phyloP scores from a whole-genome alignment of 2,888 invertebrate genomes.

The Seira sanloemensis region DNA sequence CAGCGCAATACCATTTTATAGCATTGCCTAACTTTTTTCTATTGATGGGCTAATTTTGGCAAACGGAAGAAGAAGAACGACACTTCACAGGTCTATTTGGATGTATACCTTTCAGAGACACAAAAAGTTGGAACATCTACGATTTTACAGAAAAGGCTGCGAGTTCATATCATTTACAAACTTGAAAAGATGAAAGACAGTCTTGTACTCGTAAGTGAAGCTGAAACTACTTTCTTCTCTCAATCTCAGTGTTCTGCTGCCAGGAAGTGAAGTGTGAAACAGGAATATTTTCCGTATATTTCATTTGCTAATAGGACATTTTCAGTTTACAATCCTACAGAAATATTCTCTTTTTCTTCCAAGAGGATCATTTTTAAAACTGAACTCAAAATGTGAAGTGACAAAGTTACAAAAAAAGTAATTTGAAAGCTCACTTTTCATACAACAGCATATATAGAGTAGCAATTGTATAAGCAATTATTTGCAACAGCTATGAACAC shows the following conservation, averaged over 20 bases:
- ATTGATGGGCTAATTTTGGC: slow-evolving; percentile 64
- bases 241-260: slow-evolving; percentile 14
- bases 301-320: not conserved
- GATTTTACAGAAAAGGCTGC: slow-evolving; percentile 11
- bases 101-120: not conserved
- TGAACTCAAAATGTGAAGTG: not conserved
- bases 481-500: not conserved
- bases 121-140: not conserved
- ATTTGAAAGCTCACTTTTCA: not conserved
- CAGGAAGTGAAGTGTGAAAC: slow-evolving; percentile 31
- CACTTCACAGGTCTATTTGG: slow-evolving; percentile 5
- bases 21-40: slow-evolving; percentile 12
- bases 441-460: no score
- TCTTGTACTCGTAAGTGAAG: slow-evolving; percentile 5
- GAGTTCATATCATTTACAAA: slow-evolving; percentile 30
- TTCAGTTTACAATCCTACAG: no score
- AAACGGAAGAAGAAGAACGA: slow-evolving; percentile 31
- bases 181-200: slow-evolving; percentile 15
- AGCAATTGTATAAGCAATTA: not conserved
- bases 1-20: not conserved
- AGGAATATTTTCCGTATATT: not conserved
- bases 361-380: no score
- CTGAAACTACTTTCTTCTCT: slow-evolving; percentile 21
- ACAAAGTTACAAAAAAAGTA: not conserved
- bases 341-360: no score